Conservation (phyloP, 2,113 vertebrate species). For the Lagenorhynchus albirostris region DNA sequence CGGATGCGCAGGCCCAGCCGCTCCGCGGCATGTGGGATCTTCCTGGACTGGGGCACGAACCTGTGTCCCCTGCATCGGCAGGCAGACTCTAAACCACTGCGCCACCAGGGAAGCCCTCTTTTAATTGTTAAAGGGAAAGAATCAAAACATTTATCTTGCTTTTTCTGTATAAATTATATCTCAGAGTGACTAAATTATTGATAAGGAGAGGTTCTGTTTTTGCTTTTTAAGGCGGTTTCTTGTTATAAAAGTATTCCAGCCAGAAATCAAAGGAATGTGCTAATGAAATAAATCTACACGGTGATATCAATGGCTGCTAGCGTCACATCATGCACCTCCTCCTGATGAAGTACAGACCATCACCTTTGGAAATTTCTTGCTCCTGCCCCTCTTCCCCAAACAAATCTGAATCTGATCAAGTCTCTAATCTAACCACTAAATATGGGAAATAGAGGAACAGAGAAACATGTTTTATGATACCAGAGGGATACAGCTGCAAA, state of each 20-base stretch:
- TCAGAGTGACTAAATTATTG: neutral
- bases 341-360: neutral
- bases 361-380: neutral
- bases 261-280: neutral
- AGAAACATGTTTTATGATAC: neutral
- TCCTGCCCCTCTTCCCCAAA: neutral
- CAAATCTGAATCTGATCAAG: neutral
- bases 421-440: neutral
- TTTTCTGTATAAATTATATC: neutral
- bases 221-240: neutral
- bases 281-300: neutral
- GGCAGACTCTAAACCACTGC: too few relatives aligned
- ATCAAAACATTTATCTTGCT: neutral
- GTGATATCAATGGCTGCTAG: neutral
- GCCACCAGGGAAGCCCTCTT: too few relatives aligned
- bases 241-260: neutral
- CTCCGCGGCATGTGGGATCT: too few relatives aligned
- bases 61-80: too few relatives aligned
- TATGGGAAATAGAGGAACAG: neutral
- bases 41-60: too few relatives aligned
- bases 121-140: neutral
- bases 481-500: neutral
- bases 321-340: neutral
- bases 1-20: too few relatives aligned
- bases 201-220: neutral